A percentile compares a stretch with the other conserved stretches of the same genome.
Conservation (phyloP, 2,888 invertebrate species). For the Netelia virgata region DNA sequence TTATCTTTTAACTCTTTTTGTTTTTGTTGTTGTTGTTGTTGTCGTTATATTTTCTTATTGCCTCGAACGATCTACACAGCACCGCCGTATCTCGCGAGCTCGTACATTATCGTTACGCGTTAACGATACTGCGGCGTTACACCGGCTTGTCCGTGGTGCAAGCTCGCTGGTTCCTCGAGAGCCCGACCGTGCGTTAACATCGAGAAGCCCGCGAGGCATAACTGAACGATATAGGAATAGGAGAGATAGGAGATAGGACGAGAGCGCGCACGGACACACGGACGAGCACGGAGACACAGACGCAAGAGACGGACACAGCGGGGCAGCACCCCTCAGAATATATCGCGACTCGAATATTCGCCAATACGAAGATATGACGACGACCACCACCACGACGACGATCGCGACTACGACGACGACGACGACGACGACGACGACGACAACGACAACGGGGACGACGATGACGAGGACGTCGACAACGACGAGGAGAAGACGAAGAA, state of each 20-base stretch:
- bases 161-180: constrained; percentile 32
- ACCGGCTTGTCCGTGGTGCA: constrained; percentile 32
- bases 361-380: constrained; percentile 8
- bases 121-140: constrained; percentile 31
- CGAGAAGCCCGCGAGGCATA: constrained; percentile 52
- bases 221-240: constrained; percentile 14
- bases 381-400: constrained; percentile 33
- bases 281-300: neutral
- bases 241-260: neutral
- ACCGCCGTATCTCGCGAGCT: constrained; percentile 31
- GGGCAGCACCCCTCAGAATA: constrained; percentile 55
- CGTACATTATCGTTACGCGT: constrained; percentile 46
- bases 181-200: constrained; percentile 57
- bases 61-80: constrained; percentile 33
- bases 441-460: constrained; percentile 32
- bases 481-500: too few species aligned
- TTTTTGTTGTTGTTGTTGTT: too few species aligned
- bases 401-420: neutral
- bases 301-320: constrained; percentile 10
- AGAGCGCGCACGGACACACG: neutral
- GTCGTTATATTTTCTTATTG: neutral
- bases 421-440: neutral
- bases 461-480: neutral
- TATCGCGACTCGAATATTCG: constrained; percentile 21
- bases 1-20: neutral